Evolutionary conservation across 1,140 invertebrate species (phyloP), one percentile per base, ranked within the genome.

Genomic region (Euura lappo): DNA sequence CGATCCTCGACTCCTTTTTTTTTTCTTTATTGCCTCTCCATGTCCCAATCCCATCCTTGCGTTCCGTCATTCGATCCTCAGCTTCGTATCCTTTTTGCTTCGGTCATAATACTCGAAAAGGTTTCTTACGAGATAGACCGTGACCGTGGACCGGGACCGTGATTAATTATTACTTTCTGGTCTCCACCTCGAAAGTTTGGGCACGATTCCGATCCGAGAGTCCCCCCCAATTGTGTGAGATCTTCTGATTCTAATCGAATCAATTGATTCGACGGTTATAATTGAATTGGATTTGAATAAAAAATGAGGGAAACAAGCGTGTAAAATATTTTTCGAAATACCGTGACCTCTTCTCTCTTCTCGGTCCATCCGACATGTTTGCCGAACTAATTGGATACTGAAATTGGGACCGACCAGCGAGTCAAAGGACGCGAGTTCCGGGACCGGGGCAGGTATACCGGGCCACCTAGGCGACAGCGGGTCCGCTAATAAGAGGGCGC

Each of bases 401-500:
- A 60, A 60, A 60, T 60, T 60, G 51, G 51, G 51, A 60, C 51
- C 3, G 8, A 60, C 51, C 51, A 28, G 28, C 28, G 28, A 28
- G 0, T 28, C 28, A 28, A 28, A 28, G 28, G 51, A 60, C 8
- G 51, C 10, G 51, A 8, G 51, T 60, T 60, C 51, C 51, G 51
- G 51, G 51, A 60, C 51, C 51, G 28, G 28, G 13, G 51, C 51
- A 60, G 51, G 51, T 60, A 60, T 60, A 60, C 51, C 51, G 28
- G 28, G 28, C 51, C 51, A 60, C 51, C 51, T 60, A 60, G 51
- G 51, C 51, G 51, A 60, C 51, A 60, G 51, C 51, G 51, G 51
- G 51, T 60, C 51, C 51, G 51, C 51, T 60, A 60, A 60, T 60
- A 60, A 60, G 51, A 60, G 51, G 51, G 51, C 51, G 51, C 51